These are phyloP conservation scores for Brienomyrus brachyistius DNA, from an alignment of 2,113 vertebrate genomes.

Conservation along the genomic window DNA sequence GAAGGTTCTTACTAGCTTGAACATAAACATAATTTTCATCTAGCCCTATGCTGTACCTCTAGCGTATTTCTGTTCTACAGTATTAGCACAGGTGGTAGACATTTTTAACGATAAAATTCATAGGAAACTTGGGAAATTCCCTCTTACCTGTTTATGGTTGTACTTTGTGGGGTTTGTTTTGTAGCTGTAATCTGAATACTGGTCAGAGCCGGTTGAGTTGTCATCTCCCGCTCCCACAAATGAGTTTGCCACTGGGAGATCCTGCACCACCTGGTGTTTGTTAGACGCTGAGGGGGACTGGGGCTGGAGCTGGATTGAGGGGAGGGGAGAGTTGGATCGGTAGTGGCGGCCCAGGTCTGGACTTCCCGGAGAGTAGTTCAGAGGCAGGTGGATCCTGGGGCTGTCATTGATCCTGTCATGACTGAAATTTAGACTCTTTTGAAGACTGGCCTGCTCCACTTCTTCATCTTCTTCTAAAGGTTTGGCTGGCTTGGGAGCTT, in stretches of 20 bases:
- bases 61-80: conserved; percentile 48
- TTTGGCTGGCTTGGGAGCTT: conserved; percentile 81
- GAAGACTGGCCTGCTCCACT: conserved; percentile 80
- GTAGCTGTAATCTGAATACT: conserved; percentile 99
- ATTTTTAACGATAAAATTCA: conserved; percentile 35
- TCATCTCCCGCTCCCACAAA: conserved; percentile 96
- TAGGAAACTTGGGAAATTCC: conserved; percentile 44
- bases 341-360: conserved; percentile 94
- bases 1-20: not conserved
- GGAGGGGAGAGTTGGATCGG: conserved; percentile 93
- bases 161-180: conserved; percentile 94
- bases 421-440: conserved; percentile 95
- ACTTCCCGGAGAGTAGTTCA: conserved; percentile 93
- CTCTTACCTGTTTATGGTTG: conserved; percentile 95
- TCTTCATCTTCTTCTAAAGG: conserved; percentile 75
- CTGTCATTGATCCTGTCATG: conserved; percentile 88
- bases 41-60: not conserved
- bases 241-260: conserved; percentile 93
- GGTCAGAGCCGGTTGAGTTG: conserved; percentile 95
- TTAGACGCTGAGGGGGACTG: conserved; percentile 95
- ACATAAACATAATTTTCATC: not conserved
- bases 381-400: conserved; percentile 92
- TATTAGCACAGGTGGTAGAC: conserved; percentile 54
- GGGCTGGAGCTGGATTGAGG: conserved; percentile 95
- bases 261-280: conserved; percentile 97